These are phyloP conservation scores for Tinamus major DNA, from an alignment of 2,797 vertebrate species.

Conservation along the genomic window DNA sequence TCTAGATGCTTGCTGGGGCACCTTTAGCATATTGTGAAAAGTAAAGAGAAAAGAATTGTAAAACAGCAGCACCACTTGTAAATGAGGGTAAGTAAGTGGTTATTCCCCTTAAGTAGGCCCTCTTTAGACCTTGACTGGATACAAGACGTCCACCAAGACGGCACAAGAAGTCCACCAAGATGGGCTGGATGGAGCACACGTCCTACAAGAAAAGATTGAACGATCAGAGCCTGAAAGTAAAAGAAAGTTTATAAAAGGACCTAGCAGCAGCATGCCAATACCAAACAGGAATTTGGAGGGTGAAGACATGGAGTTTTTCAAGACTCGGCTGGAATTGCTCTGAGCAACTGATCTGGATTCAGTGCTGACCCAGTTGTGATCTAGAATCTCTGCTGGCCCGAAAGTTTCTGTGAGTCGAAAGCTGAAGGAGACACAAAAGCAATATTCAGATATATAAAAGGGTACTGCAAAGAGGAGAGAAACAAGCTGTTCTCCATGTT, in stretches of 20 bases:
- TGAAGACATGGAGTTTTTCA: not conserved
- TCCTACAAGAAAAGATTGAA: not conserved
- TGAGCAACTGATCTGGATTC: not conserved
- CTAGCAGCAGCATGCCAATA: not conserved
- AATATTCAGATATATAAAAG: not conserved
- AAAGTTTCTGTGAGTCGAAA: not conserved
- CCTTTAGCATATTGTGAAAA: not conserved
- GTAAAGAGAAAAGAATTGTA: not conserved
- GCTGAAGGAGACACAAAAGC: not conserved
- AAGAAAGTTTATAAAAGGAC: not conserved
- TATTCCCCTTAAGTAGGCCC: not conserved
- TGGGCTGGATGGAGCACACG: not conserved
- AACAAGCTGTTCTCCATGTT: accelerated
- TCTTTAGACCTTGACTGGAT: not conserved
- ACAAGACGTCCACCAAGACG: too few relatives aligned
- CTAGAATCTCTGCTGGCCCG: not conserved
- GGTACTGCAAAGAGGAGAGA: not conserved
- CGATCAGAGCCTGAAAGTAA: not conserved
- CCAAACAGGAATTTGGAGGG: not conserved
- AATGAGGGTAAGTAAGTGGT: not conserved
- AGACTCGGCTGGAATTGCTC: not conserved
- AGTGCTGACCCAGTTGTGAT: not conserved
- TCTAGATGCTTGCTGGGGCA: not conserved
- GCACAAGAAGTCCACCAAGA: not conserved
- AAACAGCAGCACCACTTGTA: not conserved